Conservation (phyloP, 2,888 invertebrate species). For the Phortica okadai region DNA sequence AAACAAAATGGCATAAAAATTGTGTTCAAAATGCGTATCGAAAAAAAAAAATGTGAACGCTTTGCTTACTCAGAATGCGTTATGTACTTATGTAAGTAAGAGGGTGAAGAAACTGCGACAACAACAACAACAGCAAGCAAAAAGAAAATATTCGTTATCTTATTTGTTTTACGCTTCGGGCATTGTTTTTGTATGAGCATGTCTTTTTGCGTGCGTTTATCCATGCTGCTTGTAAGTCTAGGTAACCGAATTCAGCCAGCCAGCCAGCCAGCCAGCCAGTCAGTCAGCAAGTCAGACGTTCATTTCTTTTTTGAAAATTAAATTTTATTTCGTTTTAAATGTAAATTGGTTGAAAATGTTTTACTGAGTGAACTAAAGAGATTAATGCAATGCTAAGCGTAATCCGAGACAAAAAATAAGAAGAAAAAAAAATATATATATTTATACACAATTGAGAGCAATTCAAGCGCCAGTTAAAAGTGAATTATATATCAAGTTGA, state of each 20-base stretch:
- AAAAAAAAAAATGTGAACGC: background rate
- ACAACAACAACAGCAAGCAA: background rate
- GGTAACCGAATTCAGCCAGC: background rate
- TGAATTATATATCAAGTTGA: too few species aligned
- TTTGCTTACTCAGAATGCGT: background rate
- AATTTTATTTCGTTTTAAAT: slow-evolving; percentile 33
- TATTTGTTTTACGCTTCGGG: background rate
- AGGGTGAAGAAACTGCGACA: background rate
- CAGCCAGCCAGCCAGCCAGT: background rate
- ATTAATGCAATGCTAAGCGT: background rate
- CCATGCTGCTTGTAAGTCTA: too few species aligned
- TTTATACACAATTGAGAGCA: too few species aligned
- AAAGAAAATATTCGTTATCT: background rate
- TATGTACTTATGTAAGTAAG: background rate
- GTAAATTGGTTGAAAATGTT: slow-evolving; percentile 27
- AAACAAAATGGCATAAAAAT: background rate
- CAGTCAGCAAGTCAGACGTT: background rate
- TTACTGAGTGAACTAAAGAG: background rate
- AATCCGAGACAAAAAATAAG: background rate
- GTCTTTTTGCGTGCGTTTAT: background rate
- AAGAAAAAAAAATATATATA: background rate
- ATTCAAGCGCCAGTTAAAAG: too few species aligned
- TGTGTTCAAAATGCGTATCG: slow-evolving; percentile 2
- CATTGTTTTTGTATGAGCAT: background rate
- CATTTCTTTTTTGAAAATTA: slow-evolving; percentile 22